Conservation (phyloP, 92 coral and sea anemone species). For the Galaxea fascicularis region DNA sequence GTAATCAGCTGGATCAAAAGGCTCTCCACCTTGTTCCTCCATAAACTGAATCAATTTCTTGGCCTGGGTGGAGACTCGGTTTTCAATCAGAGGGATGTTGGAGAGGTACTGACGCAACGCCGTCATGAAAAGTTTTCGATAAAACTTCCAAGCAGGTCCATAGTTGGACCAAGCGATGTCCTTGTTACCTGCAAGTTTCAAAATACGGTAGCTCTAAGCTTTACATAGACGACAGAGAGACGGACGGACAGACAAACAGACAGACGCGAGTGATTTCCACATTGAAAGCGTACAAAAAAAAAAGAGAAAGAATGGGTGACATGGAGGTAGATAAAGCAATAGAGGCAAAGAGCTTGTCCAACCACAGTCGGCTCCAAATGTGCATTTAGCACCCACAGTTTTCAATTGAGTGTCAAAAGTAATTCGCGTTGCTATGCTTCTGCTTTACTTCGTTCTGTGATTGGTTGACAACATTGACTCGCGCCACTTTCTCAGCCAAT, state of each 20-base stretch:
- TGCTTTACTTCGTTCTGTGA: too few relatives aligned
- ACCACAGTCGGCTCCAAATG: too few relatives aligned
- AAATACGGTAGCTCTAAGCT: not conserved
- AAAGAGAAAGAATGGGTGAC: not conserved
- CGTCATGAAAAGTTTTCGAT: slow-evolving; percentile 70
- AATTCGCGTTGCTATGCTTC: too few relatives aligned
- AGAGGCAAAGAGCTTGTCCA: too few relatives aligned
- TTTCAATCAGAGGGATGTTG: slow-evolving; percentile 48
- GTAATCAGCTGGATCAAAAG: slow-evolving; percentile 71
- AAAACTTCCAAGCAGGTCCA: slow-evolving; percentile 76
- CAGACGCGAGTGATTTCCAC: too few relatives aligned
- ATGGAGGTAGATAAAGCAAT: not conserved
- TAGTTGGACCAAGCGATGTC: slow-evolving; percentile 55
- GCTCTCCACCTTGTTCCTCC: slow-evolving; percentile 48
- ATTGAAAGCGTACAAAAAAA: too few relatives aligned
- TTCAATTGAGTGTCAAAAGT: too few relatives aligned
- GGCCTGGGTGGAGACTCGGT: slow-evolving; percentile 60
- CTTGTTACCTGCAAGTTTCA: slow-evolving; percentile 10
- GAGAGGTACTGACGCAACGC: slow-evolving; percentile 70
- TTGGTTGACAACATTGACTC: too few relatives aligned
- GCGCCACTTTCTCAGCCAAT: too few relatives aligned
- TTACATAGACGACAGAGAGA: too few relatives aligned
- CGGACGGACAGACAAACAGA: too few relatives aligned
- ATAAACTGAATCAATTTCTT: slow-evolving; percentile 54
- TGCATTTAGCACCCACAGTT: too few relatives aligned